Conservation (phyloP, 2,888 invertebrate genomes). For the Melanophora roralis region DNA sequence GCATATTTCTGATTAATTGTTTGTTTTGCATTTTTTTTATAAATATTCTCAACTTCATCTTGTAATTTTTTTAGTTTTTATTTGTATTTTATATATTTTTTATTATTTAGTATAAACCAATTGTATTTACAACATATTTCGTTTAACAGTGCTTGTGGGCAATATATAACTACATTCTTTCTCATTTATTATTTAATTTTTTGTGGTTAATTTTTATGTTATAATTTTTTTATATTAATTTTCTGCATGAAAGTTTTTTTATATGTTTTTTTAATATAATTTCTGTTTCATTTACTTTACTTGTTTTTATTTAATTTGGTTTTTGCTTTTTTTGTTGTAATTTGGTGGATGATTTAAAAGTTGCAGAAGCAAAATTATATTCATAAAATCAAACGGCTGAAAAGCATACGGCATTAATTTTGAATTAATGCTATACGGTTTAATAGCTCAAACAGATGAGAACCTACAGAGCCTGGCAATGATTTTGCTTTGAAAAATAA, state of each 20-base stretch:
- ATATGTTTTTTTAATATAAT: background rate
- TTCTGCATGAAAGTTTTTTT: background rate
- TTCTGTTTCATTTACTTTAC: constrained; percentile 13
- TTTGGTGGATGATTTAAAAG: constrained; percentile 16
- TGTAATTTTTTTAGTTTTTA: constrained; percentile 22
- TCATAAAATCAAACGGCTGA: background rate
- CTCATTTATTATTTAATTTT: constrained; percentile 2
- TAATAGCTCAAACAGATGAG: background rate
- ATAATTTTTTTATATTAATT: constrained; percentile 48
- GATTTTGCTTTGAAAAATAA: background rate
- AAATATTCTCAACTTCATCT: constrained; percentile 20
- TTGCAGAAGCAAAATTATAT: background rate
- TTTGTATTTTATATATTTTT: constrained; percentile 26
- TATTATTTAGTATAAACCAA: constrained; percentile 56
- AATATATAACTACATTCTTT: constrained; percentile 55
- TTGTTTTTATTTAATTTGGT: background rate
- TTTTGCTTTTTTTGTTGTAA: background rate
- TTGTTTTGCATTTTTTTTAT: constrained; percentile 15
- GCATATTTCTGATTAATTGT: constrained; percentile 26
- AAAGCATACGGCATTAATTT: constrained; percentile 15
- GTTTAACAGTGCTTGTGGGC: constrained; percentile 59
- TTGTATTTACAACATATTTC: constrained; percentile 57
- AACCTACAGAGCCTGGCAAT: background rate
- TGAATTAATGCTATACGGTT: background rate
- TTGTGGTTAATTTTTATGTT: constrained; percentile 15